Evolutionary conservation across 2,113 vertebrate species (phyloP).

Genomic region (Nothocercus julius): DNA sequence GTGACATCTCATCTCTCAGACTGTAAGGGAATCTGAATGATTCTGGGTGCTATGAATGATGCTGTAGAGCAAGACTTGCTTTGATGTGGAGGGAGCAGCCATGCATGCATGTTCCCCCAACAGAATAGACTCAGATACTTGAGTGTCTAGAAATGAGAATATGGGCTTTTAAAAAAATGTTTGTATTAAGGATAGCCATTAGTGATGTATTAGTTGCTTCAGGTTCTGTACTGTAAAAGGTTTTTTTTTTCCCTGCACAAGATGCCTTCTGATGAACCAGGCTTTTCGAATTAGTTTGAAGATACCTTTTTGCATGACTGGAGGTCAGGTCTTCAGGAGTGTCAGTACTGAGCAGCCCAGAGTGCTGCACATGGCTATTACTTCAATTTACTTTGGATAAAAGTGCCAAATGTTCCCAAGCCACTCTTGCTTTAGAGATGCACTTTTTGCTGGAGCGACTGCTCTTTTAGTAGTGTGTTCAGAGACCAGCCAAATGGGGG

Average conservation of each 20-base stretch:
- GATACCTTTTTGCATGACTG: neutral
- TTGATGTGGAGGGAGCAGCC: neutral
- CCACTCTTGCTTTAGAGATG: neutral
- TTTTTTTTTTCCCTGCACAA: neutral
- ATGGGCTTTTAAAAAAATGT: neutral
- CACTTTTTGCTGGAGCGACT: neutral
- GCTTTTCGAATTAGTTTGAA: neutral
- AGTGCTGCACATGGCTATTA: neutral
- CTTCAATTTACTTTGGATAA: neutral
- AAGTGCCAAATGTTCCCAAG: neutral
- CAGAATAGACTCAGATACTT: neutral
- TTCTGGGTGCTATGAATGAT: neutral
- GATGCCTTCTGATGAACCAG: neutral
- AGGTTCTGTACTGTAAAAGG: neutral
- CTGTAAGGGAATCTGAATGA: constrained; percentile 47
- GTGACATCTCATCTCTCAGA: constrained; percentile 37
- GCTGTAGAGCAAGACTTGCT: neutral
- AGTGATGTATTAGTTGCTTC: neutral
- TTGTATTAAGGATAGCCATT: neutral
- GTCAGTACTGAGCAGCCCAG: neutral
- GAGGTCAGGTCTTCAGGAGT: neutral
- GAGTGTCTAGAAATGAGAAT: neutral
- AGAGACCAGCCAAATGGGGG: neutral
- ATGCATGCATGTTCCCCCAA: neutral
- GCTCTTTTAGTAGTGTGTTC: neutral